Evolutionary conservation across 1,140 invertebrate species (phyloP).

Genomic region (Cyclargus thomasi): DNA sequence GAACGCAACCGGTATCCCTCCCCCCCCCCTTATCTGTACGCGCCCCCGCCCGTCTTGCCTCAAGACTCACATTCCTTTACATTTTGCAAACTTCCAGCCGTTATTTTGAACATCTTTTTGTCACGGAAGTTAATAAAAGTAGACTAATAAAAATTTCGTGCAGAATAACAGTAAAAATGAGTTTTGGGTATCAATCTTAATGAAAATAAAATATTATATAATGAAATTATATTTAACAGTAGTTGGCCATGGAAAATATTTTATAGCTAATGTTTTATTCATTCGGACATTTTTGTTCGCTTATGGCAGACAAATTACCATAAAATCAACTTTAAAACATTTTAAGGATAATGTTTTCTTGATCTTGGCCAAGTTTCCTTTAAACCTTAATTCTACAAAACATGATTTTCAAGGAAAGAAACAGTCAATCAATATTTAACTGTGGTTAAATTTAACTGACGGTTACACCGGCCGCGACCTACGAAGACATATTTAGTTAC

Average conservation of each 20-base stretch:
- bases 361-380: not conserved
- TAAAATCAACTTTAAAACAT: not conserved
- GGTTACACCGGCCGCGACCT: not conserved
- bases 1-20: slow-evolving; percentile 52
- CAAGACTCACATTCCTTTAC: slow-evolving; percentile 8
- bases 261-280: not conserved
- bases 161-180: too few relatives aligned
- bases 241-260: not conserved
- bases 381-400: not conserved
- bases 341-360: not conserved
- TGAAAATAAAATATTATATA: not conserved
- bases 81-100: slow-evolving; percentile 13
- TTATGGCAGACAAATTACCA: not conserved
- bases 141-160: not conserved
- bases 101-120: not conserved
- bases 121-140: not conserved
- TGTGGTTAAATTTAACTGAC: not conserved
- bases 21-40: slow-evolving; percentile 32
- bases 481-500: not conserved
- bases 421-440: not conserved
- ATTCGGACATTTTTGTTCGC: not conserved
- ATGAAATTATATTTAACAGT: not conserved
- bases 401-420: too few relatives aligned
- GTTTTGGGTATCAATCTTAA: not conserved
- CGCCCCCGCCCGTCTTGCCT: slow-evolving; percentile 18